These are phyloP conservation scores for Gallinago solitaria DNA, from an alignment of 2,797 vertebrate genomes.

Conservation along the genomic window DNA sequence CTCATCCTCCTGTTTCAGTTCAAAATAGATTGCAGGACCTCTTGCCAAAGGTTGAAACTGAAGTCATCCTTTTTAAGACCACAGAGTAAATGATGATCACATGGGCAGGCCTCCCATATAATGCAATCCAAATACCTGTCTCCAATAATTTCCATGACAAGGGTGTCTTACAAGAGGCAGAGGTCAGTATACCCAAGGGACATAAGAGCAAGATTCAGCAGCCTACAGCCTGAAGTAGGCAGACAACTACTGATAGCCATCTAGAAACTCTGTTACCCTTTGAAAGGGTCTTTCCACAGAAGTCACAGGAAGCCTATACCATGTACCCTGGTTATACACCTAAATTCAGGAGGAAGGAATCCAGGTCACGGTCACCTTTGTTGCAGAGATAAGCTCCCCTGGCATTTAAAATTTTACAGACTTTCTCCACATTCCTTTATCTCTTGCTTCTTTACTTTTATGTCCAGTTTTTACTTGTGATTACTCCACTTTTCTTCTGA, in stretches of 20 bases:
- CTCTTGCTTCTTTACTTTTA: background rate
- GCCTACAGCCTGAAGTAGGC: background rate
- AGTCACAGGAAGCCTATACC: background rate
- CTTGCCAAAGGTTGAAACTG: constrained; percentile 21
- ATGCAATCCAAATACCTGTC: fast-evolving
- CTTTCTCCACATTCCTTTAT: background rate
- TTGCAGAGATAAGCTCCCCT: background rate
- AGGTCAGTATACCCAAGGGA: background rate
- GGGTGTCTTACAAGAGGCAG: background rate
- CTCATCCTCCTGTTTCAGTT: constrained; percentile 9
- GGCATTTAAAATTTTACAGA: background rate
- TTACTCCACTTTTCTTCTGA: background rate
- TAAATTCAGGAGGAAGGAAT: background rate
- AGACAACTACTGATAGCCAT: background rate
- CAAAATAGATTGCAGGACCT: constrained; percentile 11
- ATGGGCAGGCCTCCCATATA: background rate
- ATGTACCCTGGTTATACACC: background rate
- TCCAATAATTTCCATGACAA: background rate
- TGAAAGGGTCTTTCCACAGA: background rate
- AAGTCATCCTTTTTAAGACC: background rate
- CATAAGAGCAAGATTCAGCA: background rate
- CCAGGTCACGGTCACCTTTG: background rate
- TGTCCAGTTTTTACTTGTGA: background rate
- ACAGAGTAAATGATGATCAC: background rate
- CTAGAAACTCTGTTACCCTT: background rate